phyloP scores from a whole-genome alignment of 1,140 invertebrate genomes.

The Neodiprion fabricii region DNA sequence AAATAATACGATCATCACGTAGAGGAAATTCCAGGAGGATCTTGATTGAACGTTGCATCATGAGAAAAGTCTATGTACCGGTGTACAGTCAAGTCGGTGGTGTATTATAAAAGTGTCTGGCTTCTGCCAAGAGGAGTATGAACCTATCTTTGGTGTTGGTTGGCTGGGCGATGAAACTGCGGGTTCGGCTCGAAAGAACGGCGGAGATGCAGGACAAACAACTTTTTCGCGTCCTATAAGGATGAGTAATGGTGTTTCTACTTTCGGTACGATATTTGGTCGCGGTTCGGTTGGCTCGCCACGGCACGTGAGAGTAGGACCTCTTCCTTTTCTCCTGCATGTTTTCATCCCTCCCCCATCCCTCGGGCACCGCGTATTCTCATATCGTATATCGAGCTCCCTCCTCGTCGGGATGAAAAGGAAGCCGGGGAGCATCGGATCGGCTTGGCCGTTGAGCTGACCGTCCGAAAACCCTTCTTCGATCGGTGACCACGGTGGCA shows the following conservation, averaged over 20 bases:
- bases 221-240: slow-evolving; percentile 53
- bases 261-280: slow-evolving; percentile 49
- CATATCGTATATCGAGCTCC: slow-evolving; percentile 29
- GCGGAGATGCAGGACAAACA: slow-evolving; percentile 50
- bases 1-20: too few relatives aligned
- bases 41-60: too few relatives aligned
- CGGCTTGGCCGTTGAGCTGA: not conserved
- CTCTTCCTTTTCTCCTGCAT: too few relatives aligned
- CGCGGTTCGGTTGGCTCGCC: slow-evolving; percentile 41
- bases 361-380: slow-evolving; percentile 19
- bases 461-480: not conserved
- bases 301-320: slow-evolving; percentile 32
- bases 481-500: slow-evolving; percentile 14
- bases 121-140: too few relatives aligned
- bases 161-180: too few relatives aligned
- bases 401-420: too few relatives aligned
- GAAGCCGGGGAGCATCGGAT: not conserved
- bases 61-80: too few relatives aligned
- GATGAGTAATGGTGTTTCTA: slow-evolving; percentile 51
- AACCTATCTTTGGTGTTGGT: too few relatives aligned
- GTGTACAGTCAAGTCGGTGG: too few relatives aligned
- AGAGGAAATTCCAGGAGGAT: too few relatives aligned
- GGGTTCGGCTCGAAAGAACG: not conserved
- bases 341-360: too few relatives aligned
- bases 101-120: too few relatives aligned